Percentiles rank a stretch among this genome's conserved stretches.
Conservation (phyloP, 92 coral and sea anemone genomes). For the Palythoa grandis region DNA sequence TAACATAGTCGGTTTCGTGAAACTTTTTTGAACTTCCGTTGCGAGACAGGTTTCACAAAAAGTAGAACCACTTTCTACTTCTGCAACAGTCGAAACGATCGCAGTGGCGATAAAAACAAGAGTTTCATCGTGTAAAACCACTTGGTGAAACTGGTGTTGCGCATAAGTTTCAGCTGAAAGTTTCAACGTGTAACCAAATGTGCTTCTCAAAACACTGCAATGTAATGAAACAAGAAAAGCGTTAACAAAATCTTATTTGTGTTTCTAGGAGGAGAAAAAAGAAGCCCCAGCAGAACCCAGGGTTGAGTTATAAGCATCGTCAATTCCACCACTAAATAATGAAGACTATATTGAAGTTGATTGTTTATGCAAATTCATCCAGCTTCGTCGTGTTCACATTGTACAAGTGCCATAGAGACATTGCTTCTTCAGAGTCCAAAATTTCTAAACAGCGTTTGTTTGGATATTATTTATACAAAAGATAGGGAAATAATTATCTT, state of each 20-base stretch:
- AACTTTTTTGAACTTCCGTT: too few species aligned
- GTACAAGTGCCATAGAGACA: not conserved
- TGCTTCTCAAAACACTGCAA: too few species aligned
- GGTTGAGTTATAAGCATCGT: conserved; percentile 74
- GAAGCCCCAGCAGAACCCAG: conserved; percentile 97
- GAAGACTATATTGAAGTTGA: conserved; percentile 8
- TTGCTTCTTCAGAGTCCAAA: not conserved
- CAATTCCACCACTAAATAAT: not conserved
- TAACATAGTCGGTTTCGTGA: too few species aligned
- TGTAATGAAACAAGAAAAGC: too few species aligned
- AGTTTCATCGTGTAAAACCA: too few species aligned
- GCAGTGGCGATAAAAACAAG: too few species aligned
- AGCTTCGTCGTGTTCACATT: not conserved
- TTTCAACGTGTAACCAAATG: too few species aligned
- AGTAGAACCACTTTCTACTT: too few species aligned
- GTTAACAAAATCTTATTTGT: not conserved
- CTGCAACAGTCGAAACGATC: too few species aligned
- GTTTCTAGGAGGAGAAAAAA: conserved; percentile 79
- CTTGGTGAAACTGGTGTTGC: too few species aligned
- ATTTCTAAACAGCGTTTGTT: not conserved
- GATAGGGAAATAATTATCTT: conserved; percentile 5
- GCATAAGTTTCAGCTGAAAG: too few species aligned
- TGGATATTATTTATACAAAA: conserved; percentile 37
- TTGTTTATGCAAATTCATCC: not conserved
- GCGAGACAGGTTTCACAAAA: too few species aligned